A percentile compares a stretch with the other conserved stretches of the same genome.
phyloP scores from a whole-genome alignment of 2,113 vertebrate species.

The Sturnus vulgaris region DNA sequence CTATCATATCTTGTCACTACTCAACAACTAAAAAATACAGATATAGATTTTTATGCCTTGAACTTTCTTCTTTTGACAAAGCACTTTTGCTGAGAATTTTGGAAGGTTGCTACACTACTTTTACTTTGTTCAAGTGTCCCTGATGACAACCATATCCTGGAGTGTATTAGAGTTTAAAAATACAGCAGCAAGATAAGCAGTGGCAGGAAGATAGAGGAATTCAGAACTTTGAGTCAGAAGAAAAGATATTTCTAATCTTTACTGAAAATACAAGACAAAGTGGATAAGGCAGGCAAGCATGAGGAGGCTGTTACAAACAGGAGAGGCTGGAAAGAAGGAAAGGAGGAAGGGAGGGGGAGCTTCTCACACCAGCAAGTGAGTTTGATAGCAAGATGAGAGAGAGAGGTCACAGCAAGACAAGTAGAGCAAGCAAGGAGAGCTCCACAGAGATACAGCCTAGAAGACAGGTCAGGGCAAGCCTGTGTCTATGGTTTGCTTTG shows the following conservation, averaged over 20 bases:
- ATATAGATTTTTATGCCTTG: background rate
- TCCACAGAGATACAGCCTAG: background rate
- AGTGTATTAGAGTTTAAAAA: constrained; percentile 49
- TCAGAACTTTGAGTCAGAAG: constrained; percentile 35
- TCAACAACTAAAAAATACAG: background rate
- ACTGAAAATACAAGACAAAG: constrained; percentile 44
- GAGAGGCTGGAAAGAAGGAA: background rate
- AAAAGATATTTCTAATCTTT: constrained; percentile 56
- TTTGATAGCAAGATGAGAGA: constrained; percentile 28
- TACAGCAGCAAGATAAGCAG: constrained; percentile 46
- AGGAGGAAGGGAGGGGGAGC: background rate
- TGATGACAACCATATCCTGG: constrained; percentile 28
- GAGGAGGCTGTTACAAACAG: background rate
- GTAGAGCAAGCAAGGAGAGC: background rate
- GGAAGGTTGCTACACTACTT: background rate
- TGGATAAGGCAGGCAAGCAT: constrained; percentile 31
- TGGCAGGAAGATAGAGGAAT: constrained; percentile 44
- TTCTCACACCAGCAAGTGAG: background rate
- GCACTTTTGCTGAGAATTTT: background rate
- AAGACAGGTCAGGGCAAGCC: constrained; percentile 43
- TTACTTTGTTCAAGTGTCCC: constrained; percentile 18
- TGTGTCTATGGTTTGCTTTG: constrained; percentile 34
- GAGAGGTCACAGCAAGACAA: constrained; percentile 31
- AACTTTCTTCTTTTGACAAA: constrained; percentile 28
- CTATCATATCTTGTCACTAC: background rate